Evolutionary conservation across 2,113 vertebrate genomes (phyloP).

Genomic region (Nestor notabilis): DNA sequence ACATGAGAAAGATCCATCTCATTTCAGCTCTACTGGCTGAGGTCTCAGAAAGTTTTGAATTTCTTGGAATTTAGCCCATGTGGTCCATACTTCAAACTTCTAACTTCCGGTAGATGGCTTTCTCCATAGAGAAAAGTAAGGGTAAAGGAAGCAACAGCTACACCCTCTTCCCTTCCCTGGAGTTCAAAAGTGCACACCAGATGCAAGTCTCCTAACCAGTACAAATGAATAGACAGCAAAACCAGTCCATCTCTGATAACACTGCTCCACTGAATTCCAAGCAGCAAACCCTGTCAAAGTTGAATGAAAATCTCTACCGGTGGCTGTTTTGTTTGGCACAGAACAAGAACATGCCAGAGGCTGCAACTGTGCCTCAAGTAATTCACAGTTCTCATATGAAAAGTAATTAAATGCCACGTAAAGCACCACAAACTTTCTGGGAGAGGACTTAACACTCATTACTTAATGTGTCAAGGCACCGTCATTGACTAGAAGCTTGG

Average conservation of each 20-base stretch:
- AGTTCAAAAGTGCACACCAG: neutral
- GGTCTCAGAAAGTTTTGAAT: neutral
- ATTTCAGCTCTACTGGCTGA: neutral
- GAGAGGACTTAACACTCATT: neutral
- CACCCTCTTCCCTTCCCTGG: neutral
- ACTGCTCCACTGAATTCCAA: neutral
- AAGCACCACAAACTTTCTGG: neutral
- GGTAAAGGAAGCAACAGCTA: neutral
- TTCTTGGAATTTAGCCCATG: neutral
- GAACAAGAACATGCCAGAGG: neutral
- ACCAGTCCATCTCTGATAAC: neutral
- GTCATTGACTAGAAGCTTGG: neutral
- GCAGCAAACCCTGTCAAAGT: neutral
- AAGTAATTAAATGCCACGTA: neutral
- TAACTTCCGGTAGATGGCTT: neutral
- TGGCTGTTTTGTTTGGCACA: constrained; percentile 14
- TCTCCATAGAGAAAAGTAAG: neutral
- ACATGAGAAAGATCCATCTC: neutral
- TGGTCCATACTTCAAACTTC: neutral
- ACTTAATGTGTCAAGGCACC: neutral
- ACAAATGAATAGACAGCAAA: neutral
- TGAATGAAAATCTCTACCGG: neutral
- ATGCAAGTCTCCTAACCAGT: neutral
- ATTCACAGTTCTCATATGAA: neutral
- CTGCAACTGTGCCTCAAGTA: neutral